Conservation (phyloP, 2,888 invertebrate genomes). For the Caenorhabditis angaria region DNA sequence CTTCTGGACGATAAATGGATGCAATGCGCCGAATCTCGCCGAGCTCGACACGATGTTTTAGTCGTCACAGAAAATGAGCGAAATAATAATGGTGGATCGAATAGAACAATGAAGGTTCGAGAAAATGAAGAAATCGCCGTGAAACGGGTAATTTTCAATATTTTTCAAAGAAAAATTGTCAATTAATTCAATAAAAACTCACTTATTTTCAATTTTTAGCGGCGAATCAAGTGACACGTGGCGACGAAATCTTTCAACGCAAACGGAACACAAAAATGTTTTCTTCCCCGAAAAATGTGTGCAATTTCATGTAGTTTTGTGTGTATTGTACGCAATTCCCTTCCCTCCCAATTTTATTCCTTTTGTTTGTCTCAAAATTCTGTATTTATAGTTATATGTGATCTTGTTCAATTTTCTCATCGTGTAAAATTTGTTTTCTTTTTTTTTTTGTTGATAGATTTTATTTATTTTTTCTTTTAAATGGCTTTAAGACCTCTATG, state of each 20-base stretch:
- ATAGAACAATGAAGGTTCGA: not conserved
- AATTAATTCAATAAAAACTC: constrained; percentile 1
- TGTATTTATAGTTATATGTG: not conserved
- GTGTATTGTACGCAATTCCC: not conserved
- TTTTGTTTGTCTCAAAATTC: not conserved
- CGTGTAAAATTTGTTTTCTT: not conserved
- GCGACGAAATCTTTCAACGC: not conserved
- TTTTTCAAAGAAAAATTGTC: constrained; percentile 1
- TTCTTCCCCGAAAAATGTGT: not conserved
- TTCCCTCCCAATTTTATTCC: not conserved
- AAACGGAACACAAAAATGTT: constrained; percentile 5
- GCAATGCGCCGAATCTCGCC: constrained; percentile 30
- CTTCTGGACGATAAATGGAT: constrained; percentile 35
- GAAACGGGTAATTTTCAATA: constrained; percentile 1
- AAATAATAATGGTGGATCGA: not conserved
- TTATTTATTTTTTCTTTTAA: not conserved
- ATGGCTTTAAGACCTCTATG: not conserved
- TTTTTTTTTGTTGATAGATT: not conserved
- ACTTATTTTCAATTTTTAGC: not conserved
- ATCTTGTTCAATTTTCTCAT: not conserved
- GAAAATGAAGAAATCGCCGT: not conserved
- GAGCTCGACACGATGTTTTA: constrained; percentile 22
- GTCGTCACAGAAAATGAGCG: not conserved
- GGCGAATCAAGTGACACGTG: not conserved
- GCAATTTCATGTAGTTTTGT: not conserved